These are phyloP conservation scores for Erythrolamprus reginae DNA, from an alignment of 2,113 vertebrate species.

Conservation along the genomic window DNA sequence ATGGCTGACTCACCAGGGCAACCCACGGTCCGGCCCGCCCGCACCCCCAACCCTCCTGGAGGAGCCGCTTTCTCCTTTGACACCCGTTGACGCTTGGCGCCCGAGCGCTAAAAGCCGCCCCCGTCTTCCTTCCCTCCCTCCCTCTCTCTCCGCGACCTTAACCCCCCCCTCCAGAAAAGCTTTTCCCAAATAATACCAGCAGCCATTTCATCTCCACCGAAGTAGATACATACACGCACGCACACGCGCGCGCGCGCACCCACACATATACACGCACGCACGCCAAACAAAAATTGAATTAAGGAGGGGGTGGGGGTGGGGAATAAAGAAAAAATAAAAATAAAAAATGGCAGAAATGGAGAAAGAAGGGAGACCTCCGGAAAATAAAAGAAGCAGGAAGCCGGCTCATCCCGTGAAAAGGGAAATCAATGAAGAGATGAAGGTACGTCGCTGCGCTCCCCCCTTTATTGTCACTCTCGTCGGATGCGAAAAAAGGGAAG, in stretches of 20 bases:
- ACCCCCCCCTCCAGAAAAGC: slow-evolving; percentile 40
- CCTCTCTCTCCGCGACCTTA: slow-evolving; percentile 47
- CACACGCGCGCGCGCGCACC: too few species aligned
- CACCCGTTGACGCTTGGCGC: slow-evolving; percentile 48
- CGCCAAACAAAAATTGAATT: background rate
- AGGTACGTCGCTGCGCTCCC: slow-evolving; percentile 75
- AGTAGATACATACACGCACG: slow-evolving; percentile 58
- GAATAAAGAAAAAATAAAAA: background rate
- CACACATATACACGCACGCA: background rate
- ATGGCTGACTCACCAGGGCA: slow-evolving; percentile 79
- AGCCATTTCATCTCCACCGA: slow-evolving; percentile 76
- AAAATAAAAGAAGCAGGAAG: slow-evolving; percentile 98
- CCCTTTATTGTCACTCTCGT: background rate
- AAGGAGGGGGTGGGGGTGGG: too few species aligned
- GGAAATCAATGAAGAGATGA: slow-evolving; percentile 99
- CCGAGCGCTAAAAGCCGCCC: slow-evolving; percentile 19
- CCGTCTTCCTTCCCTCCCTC: slow-evolving; percentile 28
- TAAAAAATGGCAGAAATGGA: slow-evolving; percentile 98
- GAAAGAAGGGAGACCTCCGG: slow-evolving; percentile 98
- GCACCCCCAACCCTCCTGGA: slow-evolving; percentile 55
- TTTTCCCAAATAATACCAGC: slow-evolving; percentile 63
- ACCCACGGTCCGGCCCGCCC: slow-evolving; percentile 48
- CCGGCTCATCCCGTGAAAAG: slow-evolving; percentile 93
- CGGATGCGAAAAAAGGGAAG: slow-evolving; percentile 28
- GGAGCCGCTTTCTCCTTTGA: slow-evolving; percentile 17